A percentile compares a stretch with the other conserved stretches of the same genome.
Evolutionary conservation across 2,888 invertebrate species (phyloP).

Genomic region (Acanthosepion esculentum): DNA sequence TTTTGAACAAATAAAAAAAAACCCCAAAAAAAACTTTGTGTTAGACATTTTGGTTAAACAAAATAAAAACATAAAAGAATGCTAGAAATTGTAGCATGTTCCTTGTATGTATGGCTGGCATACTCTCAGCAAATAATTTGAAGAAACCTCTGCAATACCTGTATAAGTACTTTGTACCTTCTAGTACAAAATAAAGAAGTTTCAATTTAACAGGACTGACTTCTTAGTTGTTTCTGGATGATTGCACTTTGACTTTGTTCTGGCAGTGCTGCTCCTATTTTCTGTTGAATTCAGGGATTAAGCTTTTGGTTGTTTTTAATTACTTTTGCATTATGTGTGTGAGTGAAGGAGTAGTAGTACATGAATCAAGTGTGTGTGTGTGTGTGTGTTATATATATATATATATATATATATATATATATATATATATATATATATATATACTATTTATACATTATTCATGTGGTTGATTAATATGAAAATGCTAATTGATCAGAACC

Average conservation of each 20-base stretch:
- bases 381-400: too few species aligned
- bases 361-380: too few species aligned
- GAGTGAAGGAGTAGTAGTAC: background rate
- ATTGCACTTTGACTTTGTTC: constrained; percentile 15
- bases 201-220: constrained; percentile 44
- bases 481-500: too few species aligned
- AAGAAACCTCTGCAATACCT: constrained; percentile 39
- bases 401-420: too few species aligned
- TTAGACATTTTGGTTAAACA: background rate
- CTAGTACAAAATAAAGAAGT: constrained; percentile 47
- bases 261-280: background rate
- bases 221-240: constrained; percentile 44
- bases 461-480: too few species aligned
- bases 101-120: constrained; percentile 2
- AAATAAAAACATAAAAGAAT: background rate
- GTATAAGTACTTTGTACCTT: constrained; percentile 47
- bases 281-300: constrained; percentile 44
- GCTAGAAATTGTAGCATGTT: constrained; percentile 45
- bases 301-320: background rate
- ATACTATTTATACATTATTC: too few species aligned
- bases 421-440: too few species aligned
- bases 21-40: background rate
- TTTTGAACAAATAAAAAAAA: background rate
- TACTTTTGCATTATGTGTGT: background rate
- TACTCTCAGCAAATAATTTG: constrained; percentile 39